Conservation (phyloP, 2,888 invertebrate species). For the Asteroscopus sphinx region DNA sequence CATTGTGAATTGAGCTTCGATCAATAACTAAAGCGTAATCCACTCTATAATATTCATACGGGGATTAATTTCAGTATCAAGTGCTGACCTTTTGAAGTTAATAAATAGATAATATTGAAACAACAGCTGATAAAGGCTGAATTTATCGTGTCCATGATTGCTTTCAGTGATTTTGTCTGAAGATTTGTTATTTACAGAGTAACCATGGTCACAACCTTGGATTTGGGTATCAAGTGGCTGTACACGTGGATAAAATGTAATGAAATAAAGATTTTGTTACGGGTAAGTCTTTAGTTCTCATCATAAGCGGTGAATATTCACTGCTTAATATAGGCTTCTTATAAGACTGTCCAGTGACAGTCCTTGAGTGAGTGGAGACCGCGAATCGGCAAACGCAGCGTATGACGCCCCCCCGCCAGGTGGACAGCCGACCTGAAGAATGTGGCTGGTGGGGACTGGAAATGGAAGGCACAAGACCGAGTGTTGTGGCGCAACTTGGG, state of each 20-base stretch:
- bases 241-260: background rate
- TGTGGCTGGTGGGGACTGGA: too few relatives aligned
- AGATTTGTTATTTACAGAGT: slow-evolving; percentile 42
- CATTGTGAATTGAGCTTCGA: background rate
- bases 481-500: too few relatives aligned
- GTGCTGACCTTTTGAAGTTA: slow-evolving; percentile 41
- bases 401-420: too few relatives aligned
- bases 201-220: slow-evolving; percentile 34
- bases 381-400: too few relatives aligned
- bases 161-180: slow-evolving; percentile 34
- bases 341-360: too few relatives aligned
- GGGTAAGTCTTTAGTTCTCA: background rate
- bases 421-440: too few relatives aligned
- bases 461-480: too few relatives aligned
- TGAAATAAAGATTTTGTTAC: background rate
- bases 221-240: slow-evolving; percentile 11
- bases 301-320: background rate
- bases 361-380: too few relatives aligned
- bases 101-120: slow-evolving; percentile 55
- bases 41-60: slow-evolving; percentile 34
- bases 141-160: slow-evolving; percentile 32
- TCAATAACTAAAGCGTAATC: slow-evolving; percentile 20
- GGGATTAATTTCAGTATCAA: slow-evolving; percentile 45
- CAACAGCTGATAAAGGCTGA: slow-evolving; percentile 43
- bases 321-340: too few relatives aligned